These are phyloP conservation scores for Myopa tessellatipennis DNA, from an alignment of 2,888 invertebrate genomes.

Conservation along the genomic window DNA sequence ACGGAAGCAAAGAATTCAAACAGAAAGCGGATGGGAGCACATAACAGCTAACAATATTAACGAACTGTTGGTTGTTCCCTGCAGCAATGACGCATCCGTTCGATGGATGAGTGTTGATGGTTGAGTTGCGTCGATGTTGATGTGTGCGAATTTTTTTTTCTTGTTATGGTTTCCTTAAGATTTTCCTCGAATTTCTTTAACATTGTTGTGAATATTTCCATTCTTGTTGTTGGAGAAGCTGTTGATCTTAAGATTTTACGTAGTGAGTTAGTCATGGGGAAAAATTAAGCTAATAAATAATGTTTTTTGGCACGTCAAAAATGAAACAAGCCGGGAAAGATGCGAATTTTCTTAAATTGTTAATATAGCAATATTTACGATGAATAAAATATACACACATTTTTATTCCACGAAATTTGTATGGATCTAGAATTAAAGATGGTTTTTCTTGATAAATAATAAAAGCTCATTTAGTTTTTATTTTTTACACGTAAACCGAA, in stretches of 20 bases:
- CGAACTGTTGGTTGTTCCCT: neutral
- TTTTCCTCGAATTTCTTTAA: constrained; percentile 11
- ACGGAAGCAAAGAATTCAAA: constrained; percentile 14
- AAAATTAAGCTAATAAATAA: neutral
- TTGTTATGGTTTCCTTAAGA: neutral
- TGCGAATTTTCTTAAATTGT: too few relatives aligned
- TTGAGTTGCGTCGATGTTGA: neutral
- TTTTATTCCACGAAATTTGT: too few relatives aligned
- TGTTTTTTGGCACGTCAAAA: too few relatives aligned
- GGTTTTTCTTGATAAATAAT: too few relatives aligned
- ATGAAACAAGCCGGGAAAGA: too few relatives aligned
- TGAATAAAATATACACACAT: too few relatives aligned
- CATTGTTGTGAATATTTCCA: neutral
- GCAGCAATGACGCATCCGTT: constrained; percentile 28
- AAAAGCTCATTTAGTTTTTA: too few relatives aligned
- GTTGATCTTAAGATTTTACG: constrained; percentile 42
- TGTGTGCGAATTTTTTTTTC: neutral
- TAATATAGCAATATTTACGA: too few relatives aligned
- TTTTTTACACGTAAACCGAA: too few relatives aligned
- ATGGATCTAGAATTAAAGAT: too few relatives aligned
- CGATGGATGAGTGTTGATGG: neutral
- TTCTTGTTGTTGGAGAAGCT: constrained; percentile 16
- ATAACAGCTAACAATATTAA: neutral
- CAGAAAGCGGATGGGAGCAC: neutral
- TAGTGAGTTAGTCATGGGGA: constrained; percentile 49